Percentiles rank a stretch among this genome's conserved stretches.
phyloP scores from a whole-genome alignment of 1,140 invertebrate species.

The Zaprionus kolodkinae region DNA sequence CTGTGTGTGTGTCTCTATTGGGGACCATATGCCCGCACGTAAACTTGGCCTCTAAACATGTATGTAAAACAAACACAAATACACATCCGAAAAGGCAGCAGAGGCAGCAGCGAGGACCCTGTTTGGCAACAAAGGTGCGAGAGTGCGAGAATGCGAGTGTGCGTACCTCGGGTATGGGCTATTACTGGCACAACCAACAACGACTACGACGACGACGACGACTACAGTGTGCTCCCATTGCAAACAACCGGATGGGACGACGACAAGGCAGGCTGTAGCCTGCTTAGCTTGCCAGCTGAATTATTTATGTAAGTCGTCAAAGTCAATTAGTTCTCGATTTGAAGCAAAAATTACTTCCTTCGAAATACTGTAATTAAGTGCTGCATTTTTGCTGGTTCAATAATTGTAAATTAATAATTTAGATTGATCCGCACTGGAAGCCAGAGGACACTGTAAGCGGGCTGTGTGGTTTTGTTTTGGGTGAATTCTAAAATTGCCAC shows the following conservation, averaged over 20 bases:
- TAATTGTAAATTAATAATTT: background rate
- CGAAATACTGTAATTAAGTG: background rate
- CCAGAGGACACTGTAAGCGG: background rate
- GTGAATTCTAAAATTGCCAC: background rate
- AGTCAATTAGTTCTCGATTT: background rate
- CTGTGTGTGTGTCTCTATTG: constrained; percentile 20
- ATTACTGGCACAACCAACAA: constrained; percentile 1
- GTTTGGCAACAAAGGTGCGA: constrained; percentile 6
- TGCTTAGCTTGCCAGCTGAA: background rate
- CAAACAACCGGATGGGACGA: background rate
- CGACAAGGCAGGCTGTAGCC: background rate
- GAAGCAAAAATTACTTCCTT: background rate
- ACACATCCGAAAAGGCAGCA: background rate
- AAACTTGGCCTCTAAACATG: constrained; percentile 72
- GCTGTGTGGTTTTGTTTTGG: background rate
- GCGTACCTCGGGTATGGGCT: background rate
- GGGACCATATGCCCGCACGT: constrained; percentile 55
- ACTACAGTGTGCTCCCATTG: constrained; percentile 4
- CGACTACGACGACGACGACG: background rate
- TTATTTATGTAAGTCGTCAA: constrained; percentile 3
- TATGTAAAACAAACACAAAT: constrained; percentile 7
- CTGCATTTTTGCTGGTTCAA: background rate
- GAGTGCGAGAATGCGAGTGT: background rate
- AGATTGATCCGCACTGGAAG: background rate
- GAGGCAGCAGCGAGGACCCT: background rate